phyloP scores from a whole-genome alignment of 2,888 invertebrate genomes.

The Tortrix viridana region DNA sequence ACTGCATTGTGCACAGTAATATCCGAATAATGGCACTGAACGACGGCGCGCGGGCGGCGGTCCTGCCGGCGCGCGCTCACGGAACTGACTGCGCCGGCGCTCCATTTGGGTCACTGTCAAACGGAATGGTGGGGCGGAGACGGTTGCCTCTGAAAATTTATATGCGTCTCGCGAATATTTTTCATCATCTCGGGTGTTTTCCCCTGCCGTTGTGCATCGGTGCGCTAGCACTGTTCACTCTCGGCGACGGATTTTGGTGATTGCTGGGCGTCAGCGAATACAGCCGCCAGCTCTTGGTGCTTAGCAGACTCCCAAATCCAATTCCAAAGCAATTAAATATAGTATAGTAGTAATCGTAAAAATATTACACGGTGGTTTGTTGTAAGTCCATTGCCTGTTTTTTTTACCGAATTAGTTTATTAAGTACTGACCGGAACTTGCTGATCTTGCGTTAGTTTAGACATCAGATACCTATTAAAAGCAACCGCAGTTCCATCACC shows the following conservation, averaged over 20 bases:
- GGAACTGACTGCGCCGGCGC: slow-evolving; percentile 81
- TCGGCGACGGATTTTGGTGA: slow-evolving; percentile 59
- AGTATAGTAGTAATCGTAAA: background rate
- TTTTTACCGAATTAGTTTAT: background rate
- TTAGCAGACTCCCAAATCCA: background rate
- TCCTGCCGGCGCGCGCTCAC: slow-evolving; percentile 69
- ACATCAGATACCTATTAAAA: no score
- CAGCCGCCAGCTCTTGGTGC: background rate
- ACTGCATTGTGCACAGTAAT: slow-evolving; percentile 74
- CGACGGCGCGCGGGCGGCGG: slow-evolving; percentile 61
- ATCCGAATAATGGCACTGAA: slow-evolving; percentile 75
- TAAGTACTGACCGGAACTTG: background rate
- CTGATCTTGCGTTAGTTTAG: no score
- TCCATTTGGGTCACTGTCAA: slow-evolving; percentile 84
- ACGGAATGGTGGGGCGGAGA: slow-evolving; percentile 77
- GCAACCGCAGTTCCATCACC: no score
- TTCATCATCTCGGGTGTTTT: slow-evolving; percentile 77
- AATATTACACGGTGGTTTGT: background rate
- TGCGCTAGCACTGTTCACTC: slow-evolving; percentile 58
- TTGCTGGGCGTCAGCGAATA: slow-evolving; percentile 42
- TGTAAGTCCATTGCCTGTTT: background rate
- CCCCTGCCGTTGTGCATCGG: slow-evolving; percentile 68
- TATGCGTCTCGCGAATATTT: slow-evolving; percentile 78
- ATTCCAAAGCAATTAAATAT: background rate
- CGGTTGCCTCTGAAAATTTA: slow-evolving; percentile 75